phyloP scores from a whole-genome alignment of 1,140 invertebrate genomes.

The Aplysia californica region DNA sequence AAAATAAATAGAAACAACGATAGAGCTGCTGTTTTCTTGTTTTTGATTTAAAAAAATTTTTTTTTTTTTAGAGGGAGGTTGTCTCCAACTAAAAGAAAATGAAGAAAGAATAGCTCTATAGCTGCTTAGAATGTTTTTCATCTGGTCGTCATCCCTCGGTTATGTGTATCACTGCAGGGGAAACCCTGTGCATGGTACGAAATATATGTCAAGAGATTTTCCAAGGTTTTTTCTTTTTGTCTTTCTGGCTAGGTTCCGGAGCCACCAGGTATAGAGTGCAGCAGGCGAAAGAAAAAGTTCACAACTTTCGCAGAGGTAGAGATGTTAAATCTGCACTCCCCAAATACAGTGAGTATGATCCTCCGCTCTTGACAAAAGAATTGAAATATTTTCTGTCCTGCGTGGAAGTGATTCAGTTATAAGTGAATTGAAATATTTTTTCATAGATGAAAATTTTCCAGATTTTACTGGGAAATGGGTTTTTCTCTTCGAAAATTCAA shows the following conservation, averaged over 20 bases:
- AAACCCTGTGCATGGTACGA: neutral
- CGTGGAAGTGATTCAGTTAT: neutral
- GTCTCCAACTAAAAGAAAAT: neutral
- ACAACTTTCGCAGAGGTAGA: constrained; percentile 48
- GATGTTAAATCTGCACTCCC: constrained; percentile 21
- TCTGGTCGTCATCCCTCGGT: neutral
- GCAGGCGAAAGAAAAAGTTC: constrained; percentile 63
- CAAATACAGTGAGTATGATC: constrained; percentile 17
- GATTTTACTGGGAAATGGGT: neutral
- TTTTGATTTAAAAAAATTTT: too few relatives aligned
- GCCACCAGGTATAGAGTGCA: constrained; percentile 62
- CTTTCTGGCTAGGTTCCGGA: constrained; percentile 53
- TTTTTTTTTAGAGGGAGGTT: neutral
- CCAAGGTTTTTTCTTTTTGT: neutral
- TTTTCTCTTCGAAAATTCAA: neutral
- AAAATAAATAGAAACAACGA: too few relatives aligned
- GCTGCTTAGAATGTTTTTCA: too few relatives aligned
- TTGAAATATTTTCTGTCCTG: neutral
- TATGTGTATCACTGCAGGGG: neutral
- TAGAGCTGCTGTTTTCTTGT: too few relatives aligned
- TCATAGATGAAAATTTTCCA: neutral
- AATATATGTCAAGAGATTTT: neutral
- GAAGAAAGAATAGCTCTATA: neutral
- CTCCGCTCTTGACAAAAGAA: neutral
- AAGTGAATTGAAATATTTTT: neutral